Base-by-base conservation (phyloP, 2,888 invertebrate genomes). In the Pollenia griseotomentosa region DNA sequence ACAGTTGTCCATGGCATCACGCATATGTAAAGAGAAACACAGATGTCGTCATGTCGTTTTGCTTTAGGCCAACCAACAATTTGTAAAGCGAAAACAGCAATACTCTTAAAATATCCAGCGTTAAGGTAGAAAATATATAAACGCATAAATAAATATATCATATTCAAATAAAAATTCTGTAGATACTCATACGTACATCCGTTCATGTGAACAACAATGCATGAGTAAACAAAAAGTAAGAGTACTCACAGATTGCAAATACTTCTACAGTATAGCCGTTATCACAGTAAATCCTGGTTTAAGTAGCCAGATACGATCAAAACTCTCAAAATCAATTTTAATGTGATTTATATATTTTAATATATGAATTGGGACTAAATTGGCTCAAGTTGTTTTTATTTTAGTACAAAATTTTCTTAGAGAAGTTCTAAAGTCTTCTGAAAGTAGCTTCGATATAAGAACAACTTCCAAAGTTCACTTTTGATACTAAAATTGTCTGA, bases 101-200 rank as follows among this genome's bases (percentile, higher is more conserved):
- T 14, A 53, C 48, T 46, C 68, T 44, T 59, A 59, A 66, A 75
- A 75, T 51, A 65, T 68, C 42, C 53, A 59, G 48, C 19, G 61
- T 53, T 53, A 70, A 70, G 68, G 82, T 70, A 33, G 14, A 44
- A 55, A 63, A 59, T 10, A 51, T 46, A 53, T 33, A 55, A 74
- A 82, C 68, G 14, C 46, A 9, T 44, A 68, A 68, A 75, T 53
- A 75, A 59, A 68, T 66, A 68, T 68, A 83, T 75, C 44, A 75
- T 75, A 53, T 68, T 83, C 51, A 70, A 75, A 83, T 61, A 68
- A 70, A 75, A 55, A 42, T 42, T 66, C 4, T 57, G 12, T 59
- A 48, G 16, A 73, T 40, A 68, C 10, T 46, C 12, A 66, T 55
- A 57, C 65, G 46, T 42, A 12, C 19, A 53, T 44, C 4, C 16